Percentiles rank a stretch among this genome's conserved stretches.
Conservation (phyloP, 2,888 invertebrate genomes). For the Helicoverpa assulta region DNA sequence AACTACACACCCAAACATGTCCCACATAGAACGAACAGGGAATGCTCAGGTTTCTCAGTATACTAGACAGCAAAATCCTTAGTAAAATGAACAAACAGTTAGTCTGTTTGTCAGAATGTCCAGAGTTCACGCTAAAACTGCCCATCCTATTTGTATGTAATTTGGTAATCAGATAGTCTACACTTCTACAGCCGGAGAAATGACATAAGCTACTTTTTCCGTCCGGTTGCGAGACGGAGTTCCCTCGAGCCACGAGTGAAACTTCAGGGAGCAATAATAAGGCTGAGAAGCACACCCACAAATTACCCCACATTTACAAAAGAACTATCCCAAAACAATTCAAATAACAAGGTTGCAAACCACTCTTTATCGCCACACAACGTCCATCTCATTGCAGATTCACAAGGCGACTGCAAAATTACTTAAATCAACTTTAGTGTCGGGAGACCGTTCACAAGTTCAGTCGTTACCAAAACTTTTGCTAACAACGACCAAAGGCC, state of each 20-base stretch:
- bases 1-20: not conserved
- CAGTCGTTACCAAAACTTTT: constrained; percentile 43
- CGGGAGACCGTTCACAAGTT: constrained; percentile 46
- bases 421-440: constrained; percentile 55
- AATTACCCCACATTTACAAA: not conserved
- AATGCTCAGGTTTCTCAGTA: not conserved
- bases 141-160: too few relatives aligned
- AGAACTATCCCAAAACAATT: constrained; percentile 1
- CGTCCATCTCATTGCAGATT: constrained; percentile 48
- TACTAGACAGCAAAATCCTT: not conserved
- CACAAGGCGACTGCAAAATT: constrained; percentile 43
- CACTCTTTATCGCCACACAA: constrained; percentile 29
- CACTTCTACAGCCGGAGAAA: too few relatives aligned
- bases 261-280: too few relatives aligned
- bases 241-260: too few relatives aligned
- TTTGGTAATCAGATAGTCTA: too few relatives aligned
- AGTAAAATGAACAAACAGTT: too few relatives aligned
- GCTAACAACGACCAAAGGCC: constrained; percentile 25
- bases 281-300: not conserved
- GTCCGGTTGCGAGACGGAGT: too few relatives aligned
- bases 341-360: constrained; percentile 43
- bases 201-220: too few relatives aligned
- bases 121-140: too few relatives aligned
- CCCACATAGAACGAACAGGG: not conserved
- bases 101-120: too few relatives aligned